Base-by-base conservation (phyloP, 2,888 invertebrate genomes). In the Smittia sp. region DNA sequence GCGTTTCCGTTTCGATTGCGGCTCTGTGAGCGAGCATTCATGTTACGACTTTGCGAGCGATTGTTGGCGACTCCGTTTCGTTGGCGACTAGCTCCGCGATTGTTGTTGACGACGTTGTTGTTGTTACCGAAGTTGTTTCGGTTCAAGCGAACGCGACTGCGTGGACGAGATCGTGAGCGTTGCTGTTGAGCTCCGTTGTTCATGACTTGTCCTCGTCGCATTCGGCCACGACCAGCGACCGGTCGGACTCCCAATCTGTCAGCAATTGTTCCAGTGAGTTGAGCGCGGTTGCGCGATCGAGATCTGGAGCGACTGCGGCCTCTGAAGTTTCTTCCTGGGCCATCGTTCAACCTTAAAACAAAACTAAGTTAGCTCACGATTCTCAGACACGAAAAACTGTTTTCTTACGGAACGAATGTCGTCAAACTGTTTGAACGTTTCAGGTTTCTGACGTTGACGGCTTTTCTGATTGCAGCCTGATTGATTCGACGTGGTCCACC, bases 61-160 rank as follows among this genome's bases (percentile, higher is more conserved):
- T 38, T 38, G 38, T 38, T 38, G 38, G 11, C 38, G 38, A n/a
- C n/a, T 32, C 32, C 32, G 9, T 32, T 32, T 32, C 32, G 32
- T 3, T 3, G 3, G 9, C 32, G 32, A 32, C 32, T 32, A 32
- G 32, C 32, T 32, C 2, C 15, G 11, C 46, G 46, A 46, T 46
- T 46, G 11, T n/a, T n/a, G n/a, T 58, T 58, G 58, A 18, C 22
- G 58, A 3, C 2, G 18, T 58, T 58, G 25, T 39, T 41, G 38
- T 39, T 27, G 25, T 69, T 69, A 13, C 13, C 39, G 62, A 72
- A 72, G 24, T 72, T 72, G 27, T 58, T 58, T n/a, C 72, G 72
- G n/a, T 72, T 72, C 39, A 72, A 72, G 4, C 72, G 72, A 39
- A 52, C 22, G 20, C 72, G 72, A 6, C 58, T 62, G 1, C 58